A percentile compares a stretch with the other conserved stretches of the same genome.
Evolutionary conservation across 1,140 invertebrate species (phyloP).

Genomic region (fruit fly (Drosophila melanogaster)): Release_6_plus_ISO1_MT NT_033777.3:22042001-22042500

Average conservation of each 20-base stretch:
- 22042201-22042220: constrained; percentile 76
- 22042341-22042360: constrained; percentile 51
- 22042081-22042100: constrained; percentile 27
- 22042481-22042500: constrained; percentile 13
- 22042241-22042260: constrained; percentile 69
- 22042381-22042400: constrained; percentile 50
- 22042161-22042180: constrained; percentile 48
- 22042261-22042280: constrained; percentile 68
- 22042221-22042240: constrained; percentile 69
- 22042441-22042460: constrained; percentile 76
- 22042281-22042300: constrained; percentile 72
- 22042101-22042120: neutral
- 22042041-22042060: too few relatives aligned
- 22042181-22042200: constrained; percentile 73
- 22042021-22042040: too few relatives aligned
- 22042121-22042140: neutral
- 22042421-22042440: constrained; percentile 68
- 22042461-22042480: constrained; percentile 42
- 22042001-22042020: too few relatives aligned
- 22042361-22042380: constrained; percentile 44
- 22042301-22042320: constrained; percentile 22
- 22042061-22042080: neutral
- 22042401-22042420: constrained; percentile 36
- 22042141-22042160: constrained; percentile 34
- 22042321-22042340: constrained; percentile 64